These are phyloP conservation scores for Calyptomena viridis DNA, from an alignment of 2,113 vertebrate species.

Conservation along the genomic window DNA sequence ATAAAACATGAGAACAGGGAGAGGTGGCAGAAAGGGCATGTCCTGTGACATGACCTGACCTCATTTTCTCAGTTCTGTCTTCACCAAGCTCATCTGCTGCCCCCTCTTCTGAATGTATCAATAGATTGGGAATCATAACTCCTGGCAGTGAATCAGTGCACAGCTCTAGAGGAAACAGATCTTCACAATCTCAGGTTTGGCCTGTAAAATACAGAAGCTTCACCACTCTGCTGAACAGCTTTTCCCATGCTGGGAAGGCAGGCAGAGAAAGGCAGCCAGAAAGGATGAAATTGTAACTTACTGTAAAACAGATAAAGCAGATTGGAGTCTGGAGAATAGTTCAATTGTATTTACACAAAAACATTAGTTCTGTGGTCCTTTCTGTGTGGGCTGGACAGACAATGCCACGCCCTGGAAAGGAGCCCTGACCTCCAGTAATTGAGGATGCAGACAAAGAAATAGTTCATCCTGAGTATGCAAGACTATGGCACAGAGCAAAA, in stretches of 20 bases:
- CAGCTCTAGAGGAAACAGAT: neutral
- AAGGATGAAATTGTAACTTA: neutral
- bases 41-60: neutral
- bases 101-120: neutral
- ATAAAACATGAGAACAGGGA: neutral
- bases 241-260: neutral
- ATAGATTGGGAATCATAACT: neutral
- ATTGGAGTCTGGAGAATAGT: neutral
- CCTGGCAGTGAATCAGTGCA: neutral
- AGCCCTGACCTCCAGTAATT: constrained; percentile 15
- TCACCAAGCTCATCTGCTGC: neutral
- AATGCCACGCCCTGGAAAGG: neutral
- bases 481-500: neutral
- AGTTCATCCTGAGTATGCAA: neutral
- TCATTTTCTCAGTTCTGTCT: neutral
- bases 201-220: neutral
- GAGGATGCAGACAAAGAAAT: constrained; percentile 6
- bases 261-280: neutral
- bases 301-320: neutral
- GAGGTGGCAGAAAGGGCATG: neutral
- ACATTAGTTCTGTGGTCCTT: neutral
- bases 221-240: neutral
- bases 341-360: neutral
- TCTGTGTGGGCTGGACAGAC: neutral
- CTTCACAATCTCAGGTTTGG: neutral